Base-by-base conservation (phyloP, 2,797 vertebrate genomes). In the Vespertilio murinus region DNA sequence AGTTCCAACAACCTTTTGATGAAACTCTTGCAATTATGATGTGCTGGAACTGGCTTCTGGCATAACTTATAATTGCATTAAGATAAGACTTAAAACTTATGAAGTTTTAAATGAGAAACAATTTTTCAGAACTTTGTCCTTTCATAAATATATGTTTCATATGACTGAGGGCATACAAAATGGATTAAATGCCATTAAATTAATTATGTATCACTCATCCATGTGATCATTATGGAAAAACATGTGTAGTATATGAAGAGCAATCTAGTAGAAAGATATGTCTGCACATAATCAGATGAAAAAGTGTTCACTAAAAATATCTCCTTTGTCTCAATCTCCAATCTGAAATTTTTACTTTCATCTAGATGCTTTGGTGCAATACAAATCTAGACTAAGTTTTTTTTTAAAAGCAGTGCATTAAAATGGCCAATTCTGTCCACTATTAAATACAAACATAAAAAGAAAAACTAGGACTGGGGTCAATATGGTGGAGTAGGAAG, bases 41-140 rank as follows among this genome's bases (percentile, higher is more conserved):
- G 20, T 22, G 49, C 49, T 52, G 18, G 49, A 52, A 52, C 18
- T 52, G 49, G 49, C 49, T 52, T 52, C 49, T 8, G 5, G 49
- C 49, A 52, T 52, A 52, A 52, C 40, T 56, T 74, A 9, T 61
- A 71, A 30, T 86, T 86, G 14, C 13, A 78, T 87, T 73, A 88
- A 16, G 25, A 67, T 70, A 87, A 78, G 30, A 91, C 16, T 77
- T 91, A 89, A 30, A 94, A 94, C 14, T 88, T 28, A 61, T 40
- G 33, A 33, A 65, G 3, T 78, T 91, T 93, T 78, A 61, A 94
- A n/a, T 80, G 86, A 91, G 17, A 89, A 91, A 79, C 9, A 89
- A 84, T 90, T 13, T 83, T 88, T 49, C 30, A 94, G 52, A 65
- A 86, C 2, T 38, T 74, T 47, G 69, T 90, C 33, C 2, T 74